phyloP scores from a whole-genome alignment of 2,113 vertebrate genomes.

The Pomatostomus ruficeps region DNA sequence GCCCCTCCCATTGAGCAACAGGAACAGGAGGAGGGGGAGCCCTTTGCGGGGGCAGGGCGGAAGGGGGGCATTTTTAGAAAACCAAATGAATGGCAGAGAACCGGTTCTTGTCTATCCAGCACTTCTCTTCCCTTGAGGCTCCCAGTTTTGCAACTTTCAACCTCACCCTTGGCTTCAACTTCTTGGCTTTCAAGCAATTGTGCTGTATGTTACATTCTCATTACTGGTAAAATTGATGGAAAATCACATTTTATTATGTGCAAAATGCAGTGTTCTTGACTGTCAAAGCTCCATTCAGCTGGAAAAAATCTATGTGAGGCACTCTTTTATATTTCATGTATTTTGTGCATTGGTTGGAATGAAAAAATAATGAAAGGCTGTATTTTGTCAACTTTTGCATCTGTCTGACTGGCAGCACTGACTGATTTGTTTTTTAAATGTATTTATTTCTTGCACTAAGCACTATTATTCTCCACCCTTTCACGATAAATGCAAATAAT shows the following conservation, averaged over 20 bases:
- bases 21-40: background rate
- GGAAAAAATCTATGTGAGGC: slow-evolving; percentile 31
- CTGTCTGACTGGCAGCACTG: slow-evolving; percentile 43
- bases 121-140: background rate
- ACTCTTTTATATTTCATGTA: slow-evolving; percentile 55
- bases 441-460: slow-evolving; percentile 51
- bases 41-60: background rate
- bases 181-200: background rate
- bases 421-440: slow-evolving; percentile 59
- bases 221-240: slow-evolving; percentile 34
- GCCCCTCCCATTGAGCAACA: background rate
- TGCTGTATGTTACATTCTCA: slow-evolving; percentile 8
- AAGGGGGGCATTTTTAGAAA: background rate
- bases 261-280: slow-evolving; percentile 41
- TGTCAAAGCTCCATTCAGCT: slow-evolving; percentile 51
- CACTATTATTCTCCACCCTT: slow-evolving; percentile 21
- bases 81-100: background rate
- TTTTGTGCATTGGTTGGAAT: slow-evolving; percentile 53
- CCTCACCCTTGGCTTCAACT: background rate
- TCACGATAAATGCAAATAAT: slow-evolving; percentile 53
- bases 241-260: slow-evolving; percentile 60
- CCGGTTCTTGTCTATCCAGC: background rate
- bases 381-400: slow-evolving; percentile 62
- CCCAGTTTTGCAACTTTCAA: background rate
- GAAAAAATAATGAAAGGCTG: slow-evolving; percentile 57